Conservation (phyloP, 2,113 vertebrate species). For the Heterotilapia buettikoferi region DNA sequence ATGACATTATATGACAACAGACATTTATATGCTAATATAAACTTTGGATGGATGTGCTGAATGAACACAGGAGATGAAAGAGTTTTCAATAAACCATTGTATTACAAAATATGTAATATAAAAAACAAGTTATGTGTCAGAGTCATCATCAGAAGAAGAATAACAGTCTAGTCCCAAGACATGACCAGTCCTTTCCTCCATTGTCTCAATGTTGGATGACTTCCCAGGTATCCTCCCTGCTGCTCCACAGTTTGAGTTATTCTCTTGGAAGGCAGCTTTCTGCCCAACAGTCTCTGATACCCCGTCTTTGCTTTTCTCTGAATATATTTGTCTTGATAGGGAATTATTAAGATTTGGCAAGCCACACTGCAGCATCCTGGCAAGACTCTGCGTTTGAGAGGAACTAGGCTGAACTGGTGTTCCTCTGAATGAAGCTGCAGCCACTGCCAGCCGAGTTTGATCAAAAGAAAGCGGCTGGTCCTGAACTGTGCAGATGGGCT, state of each 20-base stretch:
- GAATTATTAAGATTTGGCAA: conserved; percentile 67
- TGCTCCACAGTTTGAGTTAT: background rate
- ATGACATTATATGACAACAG: background rate
- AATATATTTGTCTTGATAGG: background rate
- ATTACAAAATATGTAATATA: background rate
- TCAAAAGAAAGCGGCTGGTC: conserved; percentile 74
- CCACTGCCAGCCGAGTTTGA: conserved; percentile 54
- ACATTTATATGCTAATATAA: background rate
- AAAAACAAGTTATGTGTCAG: conserved; percentile 3
- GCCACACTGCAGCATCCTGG: conserved; percentile 51
- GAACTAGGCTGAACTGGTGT: background rate
- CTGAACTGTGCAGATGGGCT: conserved; percentile 26
- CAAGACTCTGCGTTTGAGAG: conserved; percentile 42
- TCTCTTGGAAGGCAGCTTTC: background rate
- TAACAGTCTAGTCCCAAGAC: conserved; percentile 71
- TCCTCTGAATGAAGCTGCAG: conserved; percentile 54
- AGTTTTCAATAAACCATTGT: background rate
- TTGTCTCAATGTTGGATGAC: background rate
- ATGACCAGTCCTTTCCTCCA: conserved; percentile 14
- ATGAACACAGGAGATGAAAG: background rate
- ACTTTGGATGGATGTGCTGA: background rate
- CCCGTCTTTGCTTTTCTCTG: background rate
- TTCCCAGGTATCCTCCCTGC: background rate
- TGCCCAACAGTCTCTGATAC: background rate
- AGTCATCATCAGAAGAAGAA: conserved; percentile 73